Conservation (phyloP, 2,113 vertebrate genomes). For the Macheiramphus alcinus region DNA sequence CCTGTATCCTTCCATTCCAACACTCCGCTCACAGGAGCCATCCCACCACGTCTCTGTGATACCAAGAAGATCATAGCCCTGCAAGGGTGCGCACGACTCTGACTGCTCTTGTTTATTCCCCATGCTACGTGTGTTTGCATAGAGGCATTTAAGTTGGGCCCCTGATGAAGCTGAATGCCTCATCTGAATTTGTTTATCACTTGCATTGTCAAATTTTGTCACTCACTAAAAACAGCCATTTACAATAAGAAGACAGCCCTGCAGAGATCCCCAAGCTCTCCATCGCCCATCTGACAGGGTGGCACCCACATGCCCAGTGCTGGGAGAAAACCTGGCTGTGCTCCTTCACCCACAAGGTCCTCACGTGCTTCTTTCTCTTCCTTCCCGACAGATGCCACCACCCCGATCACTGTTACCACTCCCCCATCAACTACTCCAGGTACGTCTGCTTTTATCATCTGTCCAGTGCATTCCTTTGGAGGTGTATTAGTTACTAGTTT, state of each 20-base stretch:
- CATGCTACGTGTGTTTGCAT: too few species aligned
- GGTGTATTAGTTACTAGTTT: accelerated
- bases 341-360: not conserved
- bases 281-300: accelerated
- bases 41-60: too few species aligned
- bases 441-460: accelerated
- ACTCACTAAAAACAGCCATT: not conserved
- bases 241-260: not conserved
- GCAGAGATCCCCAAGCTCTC: accelerated
- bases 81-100: too few species aligned
- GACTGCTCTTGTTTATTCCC: too few species aligned
- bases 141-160: too few species aligned
- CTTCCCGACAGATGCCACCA: not conserved
- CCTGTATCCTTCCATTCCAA: too few species aligned
- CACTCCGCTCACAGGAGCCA: too few species aligned
- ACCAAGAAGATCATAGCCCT: too few species aligned
- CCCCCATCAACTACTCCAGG: accelerated
- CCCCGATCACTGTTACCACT: not conserved
- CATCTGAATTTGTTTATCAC: not conserved
- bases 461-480: accelerated
- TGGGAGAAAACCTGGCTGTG: not conserved
- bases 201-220: not conserved
- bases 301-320: accelerated
- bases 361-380: not conserved
- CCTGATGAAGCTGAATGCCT: too few species aligned